phyloP scores from a whole-genome alignment of 2,888 invertebrate species.

The Holacanthella duospinosa region DNA sequence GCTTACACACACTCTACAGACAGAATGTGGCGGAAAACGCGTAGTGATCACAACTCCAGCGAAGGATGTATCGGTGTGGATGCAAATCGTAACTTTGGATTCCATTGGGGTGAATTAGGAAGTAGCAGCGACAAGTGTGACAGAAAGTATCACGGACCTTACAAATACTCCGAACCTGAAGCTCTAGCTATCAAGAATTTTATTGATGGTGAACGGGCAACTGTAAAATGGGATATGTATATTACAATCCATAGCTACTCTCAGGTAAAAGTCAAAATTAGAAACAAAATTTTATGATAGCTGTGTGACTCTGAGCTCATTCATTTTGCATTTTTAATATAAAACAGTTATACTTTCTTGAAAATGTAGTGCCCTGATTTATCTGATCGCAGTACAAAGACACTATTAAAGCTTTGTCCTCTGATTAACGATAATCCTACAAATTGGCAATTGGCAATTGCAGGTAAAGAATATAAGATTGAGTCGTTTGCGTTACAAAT shows the following conservation, averaged over 20 bases:
- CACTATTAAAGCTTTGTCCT: too few relatives aligned
- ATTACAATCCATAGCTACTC: constrained; percentile 44
- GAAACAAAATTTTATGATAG: too few relatives aligned
- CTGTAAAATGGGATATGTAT: constrained; percentile 39
- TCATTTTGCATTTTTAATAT: too few relatives aligned
- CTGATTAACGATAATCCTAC: too few relatives aligned
- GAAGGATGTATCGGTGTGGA: constrained; percentile 60
- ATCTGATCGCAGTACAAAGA: too few relatives aligned
- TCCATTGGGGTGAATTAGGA: constrained; percentile 55
- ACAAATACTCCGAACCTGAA: constrained; percentile 43
- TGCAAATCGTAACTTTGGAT: constrained; percentile 63
- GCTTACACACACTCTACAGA: constrained; percentile 44
- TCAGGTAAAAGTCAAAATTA: constrained; percentile 38
- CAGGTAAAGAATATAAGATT: too few relatives aligned
- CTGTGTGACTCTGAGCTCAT: too few relatives aligned
- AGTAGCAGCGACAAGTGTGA: constrained; percentile 60
- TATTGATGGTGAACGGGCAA: constrained; percentile 28
- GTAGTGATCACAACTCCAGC: constrained; percentile 41
- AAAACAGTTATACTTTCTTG: too few relatives aligned
- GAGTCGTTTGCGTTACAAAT: too few relatives aligned
- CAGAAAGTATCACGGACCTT: constrained; percentile 49
- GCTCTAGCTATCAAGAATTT: constrained; percentile 39
- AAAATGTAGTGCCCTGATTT: too few relatives aligned
- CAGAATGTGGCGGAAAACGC: constrained; percentile 60
- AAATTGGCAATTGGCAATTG: too few relatives aligned